These are phyloP conservation scores for Haliclona indistincta DNA, from an alignment of 37 sponge, comb jelly and placozoan genomes.

Conservation along the genomic window DNA sequence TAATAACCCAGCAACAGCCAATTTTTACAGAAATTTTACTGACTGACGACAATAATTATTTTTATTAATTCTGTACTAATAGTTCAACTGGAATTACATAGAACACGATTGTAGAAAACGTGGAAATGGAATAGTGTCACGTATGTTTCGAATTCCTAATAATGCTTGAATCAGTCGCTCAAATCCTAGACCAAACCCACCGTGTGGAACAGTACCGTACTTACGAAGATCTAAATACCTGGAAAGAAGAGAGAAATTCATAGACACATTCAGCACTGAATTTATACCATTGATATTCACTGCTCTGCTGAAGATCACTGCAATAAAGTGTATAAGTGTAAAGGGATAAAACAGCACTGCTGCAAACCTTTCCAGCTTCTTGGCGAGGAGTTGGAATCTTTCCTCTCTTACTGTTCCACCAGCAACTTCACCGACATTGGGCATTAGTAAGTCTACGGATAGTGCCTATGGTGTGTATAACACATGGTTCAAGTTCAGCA, in stretches of 20 bases:
- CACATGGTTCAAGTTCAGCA: not conserved
- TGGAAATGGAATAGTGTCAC: conserved; percentile 91
- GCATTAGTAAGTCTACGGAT: conserved; percentile 48
- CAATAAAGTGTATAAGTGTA: no score
- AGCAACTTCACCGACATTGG: conserved; percentile 59
- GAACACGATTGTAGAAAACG: conserved; percentile 78
- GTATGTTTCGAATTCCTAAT: conserved; percentile 69
- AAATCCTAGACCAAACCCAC: conserved; percentile 96
- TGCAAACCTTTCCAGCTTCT: not conserved
- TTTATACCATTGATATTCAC: not conserved
- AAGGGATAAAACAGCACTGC: no score
- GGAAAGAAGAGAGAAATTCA: not conserved
- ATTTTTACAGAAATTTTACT: no score
- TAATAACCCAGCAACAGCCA: no score
- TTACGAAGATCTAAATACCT: conserved; percentile 88
- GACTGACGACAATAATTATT: no score
- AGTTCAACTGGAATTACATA: no score
- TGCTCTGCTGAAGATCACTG: no score
- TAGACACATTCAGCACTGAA: not conserved
- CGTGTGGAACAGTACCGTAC: conserved; percentile 90
- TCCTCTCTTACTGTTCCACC: conserved; percentile 71
- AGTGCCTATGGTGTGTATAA: not conserved
- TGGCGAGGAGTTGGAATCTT: conserved; percentile 1
- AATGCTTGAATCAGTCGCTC: conserved; percentile 80
- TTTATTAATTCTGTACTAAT: no score